These are phyloP conservation scores for Piliocolobus tephrosceles DNA, from an alignment of 2,113 vertebrate genomes.

Conservation along the genomic window DNA sequence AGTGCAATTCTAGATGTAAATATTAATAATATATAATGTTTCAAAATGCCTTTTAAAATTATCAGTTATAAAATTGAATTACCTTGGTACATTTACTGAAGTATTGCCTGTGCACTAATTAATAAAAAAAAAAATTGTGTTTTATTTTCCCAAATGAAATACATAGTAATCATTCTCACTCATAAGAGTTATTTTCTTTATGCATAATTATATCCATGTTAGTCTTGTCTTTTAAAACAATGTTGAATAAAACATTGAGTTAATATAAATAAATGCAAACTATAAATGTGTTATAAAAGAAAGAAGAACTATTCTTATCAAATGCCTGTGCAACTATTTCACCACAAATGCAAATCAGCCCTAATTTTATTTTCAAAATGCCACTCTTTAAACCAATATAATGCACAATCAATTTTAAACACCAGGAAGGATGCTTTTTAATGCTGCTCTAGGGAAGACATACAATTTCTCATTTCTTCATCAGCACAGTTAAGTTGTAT, in stretches of 20 bases:
- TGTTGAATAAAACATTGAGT: conserved; percentile 66
- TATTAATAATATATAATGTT: background rate
- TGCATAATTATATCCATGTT: conserved; percentile 67
- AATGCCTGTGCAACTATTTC: conserved; percentile 74
- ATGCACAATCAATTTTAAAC: conserved; percentile 73
- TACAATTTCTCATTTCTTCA: conserved; percentile 65
- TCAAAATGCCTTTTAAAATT: conserved; percentile 12
- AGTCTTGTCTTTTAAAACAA: conserved; percentile 71
- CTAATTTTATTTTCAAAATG: conserved; percentile 71
- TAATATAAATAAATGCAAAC: conserved; percentile 80
- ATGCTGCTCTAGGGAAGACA: conserved; percentile 59
- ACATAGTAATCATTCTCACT: conserved; percentile 46
- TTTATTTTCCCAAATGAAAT: conserved; percentile 62
- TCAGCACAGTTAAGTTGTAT: conserved; percentile 55
- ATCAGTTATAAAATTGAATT: conserved; percentile 35
- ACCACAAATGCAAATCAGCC: conserved; percentile 64
- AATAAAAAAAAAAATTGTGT: conserved; percentile 43
- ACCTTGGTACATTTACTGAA: conserved; percentile 41
- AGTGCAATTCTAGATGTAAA: background rate
- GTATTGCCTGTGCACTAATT: conserved; percentile 44
- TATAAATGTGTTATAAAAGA: conserved; percentile 73
- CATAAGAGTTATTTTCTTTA: conserved; percentile 65
- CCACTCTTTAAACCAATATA: conserved; percentile 72
- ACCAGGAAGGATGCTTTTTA: conserved; percentile 59
- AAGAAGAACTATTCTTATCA: conserved; percentile 70